phyloP scores from a whole-genome alignment of 2,888 invertebrate genomes.

The Cordilura impudica region DNA sequence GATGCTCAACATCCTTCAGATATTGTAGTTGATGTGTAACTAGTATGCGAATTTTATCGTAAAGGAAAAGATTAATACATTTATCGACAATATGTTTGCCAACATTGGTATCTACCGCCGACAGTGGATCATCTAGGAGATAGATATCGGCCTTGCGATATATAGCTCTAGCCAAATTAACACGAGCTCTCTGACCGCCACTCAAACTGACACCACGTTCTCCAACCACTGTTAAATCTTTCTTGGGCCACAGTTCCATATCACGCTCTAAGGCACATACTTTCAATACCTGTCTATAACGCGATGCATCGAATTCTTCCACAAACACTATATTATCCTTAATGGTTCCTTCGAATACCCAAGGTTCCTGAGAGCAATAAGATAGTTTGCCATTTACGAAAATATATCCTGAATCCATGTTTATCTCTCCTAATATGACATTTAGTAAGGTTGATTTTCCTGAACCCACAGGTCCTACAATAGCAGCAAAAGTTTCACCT shows the following conservation, averaged over 20 bases:
- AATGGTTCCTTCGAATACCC: slow-evolving; percentile 88
- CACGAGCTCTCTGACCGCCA: slow-evolving; percentile 87
- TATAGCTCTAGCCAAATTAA: slow-evolving; percentile 85
- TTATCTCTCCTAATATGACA: slow-evolving; percentile 85
- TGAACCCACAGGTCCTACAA: slow-evolving; percentile 86
- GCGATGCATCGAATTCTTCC: slow-evolving; percentile 80
- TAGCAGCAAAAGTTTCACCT: slow-evolving; percentile 71
- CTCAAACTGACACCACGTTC: slow-evolving; percentile 86
- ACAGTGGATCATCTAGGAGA: slow-evolving; percentile 86
- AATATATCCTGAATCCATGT: slow-evolving; percentile 81
- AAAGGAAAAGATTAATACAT: slow-evolving; percentile 81
- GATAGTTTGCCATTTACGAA: slow-evolving; percentile 82
- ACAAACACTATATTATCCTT: slow-evolving; percentile 96
- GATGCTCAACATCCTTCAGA: slow-evolving; percentile 79
- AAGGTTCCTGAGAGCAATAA: slow-evolving; percentile 90
- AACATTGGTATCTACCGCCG: slow-evolving; percentile 87
- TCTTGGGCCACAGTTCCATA: slow-evolving; percentile 80
- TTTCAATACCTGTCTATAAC: slow-evolving; percentile 78
- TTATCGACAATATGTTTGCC: slow-evolving; percentile 86
- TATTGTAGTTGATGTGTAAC: slow-evolving; percentile 85
- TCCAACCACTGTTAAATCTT: slow-evolving; percentile 80
- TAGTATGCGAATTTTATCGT: slow-evolving; percentile 83
- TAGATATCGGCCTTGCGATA: slow-evolving; percentile 87
- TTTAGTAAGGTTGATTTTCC: slow-evolving; percentile 87
- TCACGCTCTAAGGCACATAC: slow-evolving; percentile 83